These are phyloP conservation scores for Trissolcus brochymenae DNA, from an alignment of 2,888 invertebrate genomes.

Conservation along the genomic window DNA sequence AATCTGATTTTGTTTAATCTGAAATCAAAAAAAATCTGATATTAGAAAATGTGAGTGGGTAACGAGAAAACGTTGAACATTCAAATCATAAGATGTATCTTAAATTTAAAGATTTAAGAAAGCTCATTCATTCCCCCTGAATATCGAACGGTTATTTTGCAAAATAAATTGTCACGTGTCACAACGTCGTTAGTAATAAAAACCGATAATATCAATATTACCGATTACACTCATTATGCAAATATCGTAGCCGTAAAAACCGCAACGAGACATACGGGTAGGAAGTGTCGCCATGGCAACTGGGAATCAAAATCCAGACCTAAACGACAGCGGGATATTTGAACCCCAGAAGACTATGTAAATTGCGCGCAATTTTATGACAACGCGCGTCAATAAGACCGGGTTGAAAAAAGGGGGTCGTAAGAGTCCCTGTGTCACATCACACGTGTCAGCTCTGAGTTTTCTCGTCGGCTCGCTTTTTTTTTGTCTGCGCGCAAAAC, in stretches of 20 bases:
- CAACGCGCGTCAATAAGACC: slow-evolving; percentile 51
- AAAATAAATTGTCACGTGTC: slow-evolving; percentile 56
- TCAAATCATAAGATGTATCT: too few species aligned
- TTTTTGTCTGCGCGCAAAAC: slow-evolving; percentile 41
- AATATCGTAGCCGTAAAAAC: slow-evolving; percentile 47
- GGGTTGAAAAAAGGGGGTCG: slow-evolving; percentile 60
- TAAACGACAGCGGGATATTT: slow-evolving; percentile 52
- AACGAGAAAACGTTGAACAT: too few species aligned
- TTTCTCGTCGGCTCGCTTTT: background rate
- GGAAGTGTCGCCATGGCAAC: slow-evolving; percentile 29
- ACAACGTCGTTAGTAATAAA: slow-evolving; percentile 55
- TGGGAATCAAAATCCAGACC: slow-evolving; percentile 53
- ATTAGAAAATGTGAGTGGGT: too few species aligned
- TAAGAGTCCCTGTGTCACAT: slow-evolving; percentile 67
- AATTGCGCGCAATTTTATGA: slow-evolving; percentile 65
- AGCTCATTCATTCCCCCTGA: background rate
- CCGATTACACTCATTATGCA: slow-evolving; percentile 59
- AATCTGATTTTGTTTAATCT: too few species aligned
- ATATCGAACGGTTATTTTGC: slow-evolving; percentile 21
- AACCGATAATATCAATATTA: slow-evolving; percentile 58
- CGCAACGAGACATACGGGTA: slow-evolving; percentile 40
- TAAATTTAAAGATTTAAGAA: background rate
- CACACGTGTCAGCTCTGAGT: slow-evolving; percentile 67
- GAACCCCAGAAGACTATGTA: slow-evolving; percentile 63
- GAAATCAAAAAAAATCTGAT: too few species aligned